Conservation (phyloP, 2,797 vertebrate genomes). For the Catharus ustulatus region DNA sequence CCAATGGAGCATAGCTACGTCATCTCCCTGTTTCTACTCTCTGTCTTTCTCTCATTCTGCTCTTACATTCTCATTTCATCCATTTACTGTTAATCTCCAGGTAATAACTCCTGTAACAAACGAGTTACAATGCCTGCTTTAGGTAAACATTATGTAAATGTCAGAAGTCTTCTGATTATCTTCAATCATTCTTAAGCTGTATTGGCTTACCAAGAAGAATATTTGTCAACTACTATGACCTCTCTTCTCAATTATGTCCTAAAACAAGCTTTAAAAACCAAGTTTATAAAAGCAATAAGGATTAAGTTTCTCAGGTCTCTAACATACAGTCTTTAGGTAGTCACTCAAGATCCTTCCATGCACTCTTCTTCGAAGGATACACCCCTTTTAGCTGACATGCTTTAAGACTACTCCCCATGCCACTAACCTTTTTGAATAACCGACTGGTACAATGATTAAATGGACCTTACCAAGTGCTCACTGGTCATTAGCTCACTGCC, state of each 20-base stretch:
- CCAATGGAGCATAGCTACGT: not conserved
- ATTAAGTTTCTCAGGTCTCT: not conserved
- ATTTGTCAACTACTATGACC: not conserved
- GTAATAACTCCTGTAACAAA: constrained; percentile 22
- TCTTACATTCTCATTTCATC: not conserved
- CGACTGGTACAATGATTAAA: not conserved
- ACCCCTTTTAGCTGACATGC: rapidly evolving
- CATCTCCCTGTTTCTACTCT: not conserved
- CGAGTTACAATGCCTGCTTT: not conserved
- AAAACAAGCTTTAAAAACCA: not conserved
- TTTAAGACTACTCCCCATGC: not conserved
- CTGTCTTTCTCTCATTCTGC: not conserved
- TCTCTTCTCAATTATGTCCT: not conserved
- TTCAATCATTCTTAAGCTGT: not conserved
- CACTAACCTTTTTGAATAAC: not conserved
- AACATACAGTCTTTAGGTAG: not conserved
- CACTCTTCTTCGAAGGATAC: not conserved
- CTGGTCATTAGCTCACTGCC: not conserved
- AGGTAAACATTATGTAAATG: constrained; percentile 2
- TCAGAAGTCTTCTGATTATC: constrained; percentile 5
- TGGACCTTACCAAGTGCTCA: not conserved
- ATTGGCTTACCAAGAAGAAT: not conserved
- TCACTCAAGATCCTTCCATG: not conserved
- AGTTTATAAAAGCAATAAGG: not conserved
- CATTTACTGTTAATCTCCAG: not conserved